Evolutionary conservation across 2,888 invertebrate genomes (phyloP).

Genomic region (Tryphoninae sp.): DNA sequence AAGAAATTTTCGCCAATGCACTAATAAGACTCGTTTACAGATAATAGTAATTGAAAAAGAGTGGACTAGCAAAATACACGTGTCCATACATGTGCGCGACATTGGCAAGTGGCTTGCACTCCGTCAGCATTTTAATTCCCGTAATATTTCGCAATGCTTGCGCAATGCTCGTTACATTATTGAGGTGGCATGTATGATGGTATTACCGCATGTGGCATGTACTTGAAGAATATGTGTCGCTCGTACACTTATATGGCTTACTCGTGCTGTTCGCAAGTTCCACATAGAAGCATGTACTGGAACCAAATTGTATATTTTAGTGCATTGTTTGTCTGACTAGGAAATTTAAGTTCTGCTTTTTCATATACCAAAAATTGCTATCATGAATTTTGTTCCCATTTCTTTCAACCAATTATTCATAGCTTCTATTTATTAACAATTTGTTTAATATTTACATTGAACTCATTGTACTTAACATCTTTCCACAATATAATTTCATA

Average conservation of each 20-base stretch:
- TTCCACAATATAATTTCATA: too few relatives aligned
- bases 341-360: too few relatives aligned
- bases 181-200: constrained; percentile 55
- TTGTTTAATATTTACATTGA: too few relatives aligned
- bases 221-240: constrained; percentile 4
- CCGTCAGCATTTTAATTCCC: constrained; percentile 68
- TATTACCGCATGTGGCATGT: constrained; percentile 55
- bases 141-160: constrained; percentile 68
- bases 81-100: constrained; percentile 48
- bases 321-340: too few relatives aligned
- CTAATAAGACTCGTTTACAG: background rate
- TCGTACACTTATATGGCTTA: constrained; percentile 29
- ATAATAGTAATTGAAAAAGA: background rate
- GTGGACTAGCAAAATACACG: background rate
- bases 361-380: too few relatives aligned
- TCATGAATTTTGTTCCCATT: too few relatives aligned
- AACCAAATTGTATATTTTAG: too few relatives aligned
- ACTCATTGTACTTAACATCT: too few relatives aligned
- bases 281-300: too few relatives aligned
- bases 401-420: too few relatives aligned
- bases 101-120: constrained; percentile 63
- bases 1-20: background rate
- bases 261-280: constrained; percentile 3
- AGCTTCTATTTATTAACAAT: too few relatives aligned
- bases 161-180: constrained; percentile 65